Base-by-base conservation (phyloP, 2,888 invertebrate genomes). In the Drosophila histrio region DNA sequence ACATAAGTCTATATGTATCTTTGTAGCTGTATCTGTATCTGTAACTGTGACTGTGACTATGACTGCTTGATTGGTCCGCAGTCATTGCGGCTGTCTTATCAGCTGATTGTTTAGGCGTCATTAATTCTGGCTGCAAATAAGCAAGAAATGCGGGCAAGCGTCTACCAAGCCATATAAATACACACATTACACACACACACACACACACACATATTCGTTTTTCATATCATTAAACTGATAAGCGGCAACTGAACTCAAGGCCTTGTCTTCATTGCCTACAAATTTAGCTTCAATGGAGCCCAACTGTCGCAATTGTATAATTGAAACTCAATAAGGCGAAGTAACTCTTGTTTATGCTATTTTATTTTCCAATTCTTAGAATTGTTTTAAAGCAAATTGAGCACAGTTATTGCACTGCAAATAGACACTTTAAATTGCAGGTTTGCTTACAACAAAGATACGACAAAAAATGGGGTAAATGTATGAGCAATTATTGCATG, bases 201-300 rank as follows among this genome's bases (percentile, higher is more conserved):
- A 38, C 22, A 28, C 19, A 49, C 26, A 9, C 26, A 22, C 8
- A 46, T 1, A 21, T 32, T 26, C 22, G 21, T n/a, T n/a, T n/a
- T n/a, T n/a, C 36, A 73, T 77, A 81, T 81, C 68, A 84, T 78
- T 87, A 64, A 71, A 81, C 82, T 87, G 81, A 81, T 81, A 81
- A 81, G 87, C 64, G 28, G 21, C 34, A 59, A 81, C 49, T 72
- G 74, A 79, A 72, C 86, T 49, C 77, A 81, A 82, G 85, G 87
- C 76, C 69, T 56, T 54, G 32, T 46, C 36, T 58, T 30, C 46
- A 44, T 53, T 62, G 54, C 11, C 17, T 39, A 32, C 28, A 22
- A 19, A 21, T 53, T 56, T 21, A 15, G 39, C 39, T 24, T 17
- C 58, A 58, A 50, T 57, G 3, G 47, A 49, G 34, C 19, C 24